Conservation (phyloP, 2,113 vertebrate species). For the Cepphus grylle region DNA sequence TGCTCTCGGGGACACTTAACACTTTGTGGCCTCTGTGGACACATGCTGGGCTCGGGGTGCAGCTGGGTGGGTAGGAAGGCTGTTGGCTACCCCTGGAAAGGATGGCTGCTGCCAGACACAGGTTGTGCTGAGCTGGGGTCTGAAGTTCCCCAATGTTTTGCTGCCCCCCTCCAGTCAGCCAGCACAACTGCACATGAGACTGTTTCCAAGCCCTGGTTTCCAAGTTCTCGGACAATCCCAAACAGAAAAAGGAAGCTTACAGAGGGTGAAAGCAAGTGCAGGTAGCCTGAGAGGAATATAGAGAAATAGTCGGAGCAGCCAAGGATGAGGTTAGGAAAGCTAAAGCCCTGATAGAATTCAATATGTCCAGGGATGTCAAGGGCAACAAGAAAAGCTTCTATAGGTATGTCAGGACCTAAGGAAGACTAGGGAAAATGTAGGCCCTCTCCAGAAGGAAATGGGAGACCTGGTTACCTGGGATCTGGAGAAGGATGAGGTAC, state of each 20-base stretch:
- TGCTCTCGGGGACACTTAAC: rapidly evolving
- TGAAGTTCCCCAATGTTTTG: neutral
- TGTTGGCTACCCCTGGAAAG: neutral
- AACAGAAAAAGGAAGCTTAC: neutral
- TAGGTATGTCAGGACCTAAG: neutral
- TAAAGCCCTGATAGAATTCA: neutral
- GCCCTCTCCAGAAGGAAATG: neutral
- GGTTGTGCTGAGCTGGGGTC: neutral
- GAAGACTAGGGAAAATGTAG: neutral
- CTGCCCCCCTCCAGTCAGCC: neutral
- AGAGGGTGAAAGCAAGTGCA: neutral
- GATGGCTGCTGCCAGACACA: rapidly evolving
- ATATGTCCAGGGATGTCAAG: neutral
- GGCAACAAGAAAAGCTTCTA: neutral
- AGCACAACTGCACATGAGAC: neutral
- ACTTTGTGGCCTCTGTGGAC: neutral
- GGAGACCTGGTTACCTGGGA: neutral
- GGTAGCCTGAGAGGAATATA: neutral
- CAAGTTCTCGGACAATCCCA: neutral
- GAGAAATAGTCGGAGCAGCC: neutral
- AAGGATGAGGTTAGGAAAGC: neutral
- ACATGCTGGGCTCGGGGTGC: neutral
- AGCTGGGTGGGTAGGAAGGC: neutral
- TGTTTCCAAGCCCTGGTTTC: neutral
- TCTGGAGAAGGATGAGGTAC: neutral